Evolutionary conservation across 2,888 invertebrate species (phyloP).

Genomic region (Crossocerus cetratus): DNA sequence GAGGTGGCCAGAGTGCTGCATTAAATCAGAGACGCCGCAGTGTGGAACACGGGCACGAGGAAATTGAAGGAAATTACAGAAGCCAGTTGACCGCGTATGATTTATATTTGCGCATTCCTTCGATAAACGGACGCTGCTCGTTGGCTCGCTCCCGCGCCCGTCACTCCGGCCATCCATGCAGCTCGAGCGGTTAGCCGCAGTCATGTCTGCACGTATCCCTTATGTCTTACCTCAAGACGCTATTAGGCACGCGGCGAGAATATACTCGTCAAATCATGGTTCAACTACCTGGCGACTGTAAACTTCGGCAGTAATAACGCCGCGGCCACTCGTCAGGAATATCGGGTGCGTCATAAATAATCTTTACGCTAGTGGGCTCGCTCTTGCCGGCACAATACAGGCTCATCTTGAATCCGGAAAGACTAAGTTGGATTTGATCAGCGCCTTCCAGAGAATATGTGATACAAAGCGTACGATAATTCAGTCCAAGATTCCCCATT

Average conservation of each 20-base stretch:
- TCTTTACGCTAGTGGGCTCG: neutral
- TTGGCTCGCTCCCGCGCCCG: conserved; percentile 12
- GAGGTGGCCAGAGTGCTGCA: conserved; percentile 26
- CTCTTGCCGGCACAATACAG: neutral
- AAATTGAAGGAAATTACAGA: conserved; percentile 57
- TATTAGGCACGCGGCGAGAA: conserved; percentile 59
- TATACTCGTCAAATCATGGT: conserved; percentile 56
- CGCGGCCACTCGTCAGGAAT: conserved; percentile 49
- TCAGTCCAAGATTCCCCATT: no score
- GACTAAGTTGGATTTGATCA: no score
- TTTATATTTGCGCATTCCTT: conserved; percentile 45
- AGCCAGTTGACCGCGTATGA: conserved; percentile 39
- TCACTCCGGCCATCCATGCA: conserved; percentile 9
- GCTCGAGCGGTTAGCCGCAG: conserved; percentile 16
- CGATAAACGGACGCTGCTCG: conserved; percentile 22
- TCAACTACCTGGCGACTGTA: conserved; percentile 35
- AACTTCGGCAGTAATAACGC: conserved; percentile 52
- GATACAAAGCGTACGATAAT: no score
- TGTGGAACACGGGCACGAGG: conserved; percentile 45
- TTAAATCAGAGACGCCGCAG: conserved; percentile 41
- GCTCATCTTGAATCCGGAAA: neutral
- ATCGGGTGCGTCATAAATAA: conserved; percentile 38
- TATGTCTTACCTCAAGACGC: conserved; percentile 55
- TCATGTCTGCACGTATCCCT: conserved; percentile 21
- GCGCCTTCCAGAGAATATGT: no score